These are phyloP conservation scores for Thripadectes ignobilis DNA, from an alignment of 2,797 vertebrate species.

Conservation along the genomic window DNA sequence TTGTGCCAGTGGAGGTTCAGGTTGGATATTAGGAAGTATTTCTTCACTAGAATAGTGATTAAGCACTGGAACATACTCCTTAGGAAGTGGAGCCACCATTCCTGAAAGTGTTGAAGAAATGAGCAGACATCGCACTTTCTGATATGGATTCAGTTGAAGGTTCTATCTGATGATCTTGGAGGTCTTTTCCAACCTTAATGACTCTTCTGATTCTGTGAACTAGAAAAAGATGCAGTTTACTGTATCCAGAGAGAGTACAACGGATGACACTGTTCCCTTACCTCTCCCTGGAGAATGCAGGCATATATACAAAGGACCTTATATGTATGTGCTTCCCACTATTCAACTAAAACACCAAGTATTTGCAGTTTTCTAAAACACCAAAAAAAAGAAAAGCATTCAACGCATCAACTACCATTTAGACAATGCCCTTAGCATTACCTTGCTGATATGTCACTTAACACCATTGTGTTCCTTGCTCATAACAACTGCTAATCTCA, in stretches of 20 bases:
- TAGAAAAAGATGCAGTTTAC: neutral
- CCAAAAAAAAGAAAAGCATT: neutral
- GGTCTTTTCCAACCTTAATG: neutral
- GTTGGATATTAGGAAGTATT: neutral
- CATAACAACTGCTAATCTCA: neutral
- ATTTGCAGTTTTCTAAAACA: neutral
- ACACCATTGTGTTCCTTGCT: neutral
- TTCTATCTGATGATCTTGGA: neutral
- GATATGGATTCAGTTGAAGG: accelerated
- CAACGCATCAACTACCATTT: neutral
- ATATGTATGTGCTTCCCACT: neutral
- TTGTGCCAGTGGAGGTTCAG: neutral
- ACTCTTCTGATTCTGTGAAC: neutral
- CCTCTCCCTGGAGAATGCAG: neutral
- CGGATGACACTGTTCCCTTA: neutral
- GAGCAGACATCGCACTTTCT: neutral
- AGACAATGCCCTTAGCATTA: neutral
- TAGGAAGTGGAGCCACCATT: neutral
- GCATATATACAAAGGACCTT: neutral
- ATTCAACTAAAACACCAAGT: neutral
- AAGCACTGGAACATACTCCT: neutral
- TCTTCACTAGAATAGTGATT: neutral
- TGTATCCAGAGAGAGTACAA: neutral
- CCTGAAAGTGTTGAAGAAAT: neutral
- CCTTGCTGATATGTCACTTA: neutral